phyloP scores from a whole-genome alignment of 2,113 vertebrate species.

The Hepsetus odoe region DNA sequence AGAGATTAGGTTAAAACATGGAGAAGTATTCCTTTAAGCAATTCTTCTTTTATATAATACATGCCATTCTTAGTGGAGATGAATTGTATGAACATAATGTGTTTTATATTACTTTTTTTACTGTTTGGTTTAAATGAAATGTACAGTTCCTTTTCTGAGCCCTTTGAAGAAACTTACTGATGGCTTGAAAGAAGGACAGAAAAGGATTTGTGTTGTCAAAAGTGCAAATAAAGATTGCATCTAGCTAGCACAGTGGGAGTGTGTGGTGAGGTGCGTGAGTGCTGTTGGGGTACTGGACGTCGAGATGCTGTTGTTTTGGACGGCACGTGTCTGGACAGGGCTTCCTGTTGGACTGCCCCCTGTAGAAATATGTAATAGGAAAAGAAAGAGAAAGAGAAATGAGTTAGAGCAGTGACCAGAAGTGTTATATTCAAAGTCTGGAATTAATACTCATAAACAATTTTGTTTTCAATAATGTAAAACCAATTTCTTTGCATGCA shows the following conservation, averaged over 20 bases:
- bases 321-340: conserved; percentile 85
- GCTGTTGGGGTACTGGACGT: conserved; percentile 83
- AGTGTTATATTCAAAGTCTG: neutral
- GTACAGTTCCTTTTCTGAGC: neutral
- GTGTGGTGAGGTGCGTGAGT: conserved; percentile 82
- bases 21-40: neutral
- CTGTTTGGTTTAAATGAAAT: neutral
- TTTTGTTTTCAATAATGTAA: too few species aligned
- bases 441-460: too few species aligned
- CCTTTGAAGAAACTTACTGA: neutral
- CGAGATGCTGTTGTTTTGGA: conserved; percentile 96
- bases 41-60: neutral
- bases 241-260: conserved; percentile 49
- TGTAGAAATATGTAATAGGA: conserved; percentile 84
- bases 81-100: neutral
- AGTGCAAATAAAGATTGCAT: neutral
- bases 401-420: conserved; percentile 53
- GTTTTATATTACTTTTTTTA: neutral
- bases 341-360: conserved; percentile 88
- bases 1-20: too few species aligned
- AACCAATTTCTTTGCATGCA: too few species aligned
- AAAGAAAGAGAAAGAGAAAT: conserved; percentile 68
- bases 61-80: neutral
- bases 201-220: neutral
- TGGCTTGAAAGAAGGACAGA: neutral